phyloP scores from a whole-genome alignment of 2,888 invertebrate species.

The Caprella mutica region DNA sequence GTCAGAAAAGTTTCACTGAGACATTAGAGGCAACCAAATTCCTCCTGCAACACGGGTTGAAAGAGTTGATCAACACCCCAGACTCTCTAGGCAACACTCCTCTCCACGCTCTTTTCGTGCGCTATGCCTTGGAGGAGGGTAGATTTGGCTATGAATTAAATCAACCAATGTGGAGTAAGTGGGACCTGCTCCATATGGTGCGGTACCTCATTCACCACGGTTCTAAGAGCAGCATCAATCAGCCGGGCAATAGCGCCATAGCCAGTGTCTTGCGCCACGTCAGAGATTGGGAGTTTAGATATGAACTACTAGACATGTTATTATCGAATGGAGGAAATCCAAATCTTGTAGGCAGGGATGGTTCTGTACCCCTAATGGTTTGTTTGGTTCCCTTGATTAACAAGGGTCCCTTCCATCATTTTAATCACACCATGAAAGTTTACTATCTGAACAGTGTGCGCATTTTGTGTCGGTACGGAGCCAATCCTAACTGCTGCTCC shows the following conservation, averaged over 20 bases:
- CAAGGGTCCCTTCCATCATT: conserved; percentile 59
- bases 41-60: conserved; percentile 57
- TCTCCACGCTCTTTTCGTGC: conserved; percentile 51
- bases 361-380: conserved; percentile 61
- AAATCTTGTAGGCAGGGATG: conserved; percentile 58
- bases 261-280: conserved; percentile 58
- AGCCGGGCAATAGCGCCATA: conserved; percentile 55
- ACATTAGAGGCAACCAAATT: conserved; percentile 57
- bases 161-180: conserved; percentile 52
- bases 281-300: conserved; percentile 56
- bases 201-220: conserved; percentile 47
- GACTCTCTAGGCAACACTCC: conserved; percentile 63
- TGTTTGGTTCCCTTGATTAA: conserved; percentile 61
- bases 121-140: conserved; percentile 57
- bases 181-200: conserved; percentile 60
- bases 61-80: conserved; percentile 58
- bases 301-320: conserved; percentile 51
- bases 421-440: conserved; percentile 62
- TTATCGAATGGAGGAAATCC: conserved; percentile 53
- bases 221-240: conserved; percentile 56
- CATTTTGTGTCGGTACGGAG: conserved; percentile 56
- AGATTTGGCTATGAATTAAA: conserved; percentile 48
- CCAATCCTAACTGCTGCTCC: conserved; percentile 60
- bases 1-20: conserved; percentile 58
- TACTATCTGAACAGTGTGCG: conserved; percentile 60